Base-by-base conservation (phyloP, 2,113 vertebrate species). In the Ardeotis arabs region DNA sequence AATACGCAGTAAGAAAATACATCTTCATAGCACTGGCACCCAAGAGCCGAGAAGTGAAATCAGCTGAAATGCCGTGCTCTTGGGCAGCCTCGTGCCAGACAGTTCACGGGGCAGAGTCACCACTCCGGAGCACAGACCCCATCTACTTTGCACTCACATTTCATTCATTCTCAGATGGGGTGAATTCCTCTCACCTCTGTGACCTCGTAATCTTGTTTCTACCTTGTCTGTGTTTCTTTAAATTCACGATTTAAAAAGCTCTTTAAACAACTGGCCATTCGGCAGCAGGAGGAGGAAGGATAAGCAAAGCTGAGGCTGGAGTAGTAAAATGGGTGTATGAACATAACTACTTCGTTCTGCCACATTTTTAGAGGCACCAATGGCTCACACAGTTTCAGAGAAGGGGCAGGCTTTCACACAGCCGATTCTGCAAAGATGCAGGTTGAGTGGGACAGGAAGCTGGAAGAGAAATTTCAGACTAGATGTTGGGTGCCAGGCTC, bases 141-240 rank as follows among this genome's bases (percentile, higher is more conserved):
- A 37, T 56, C 74, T 44, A 23, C 17, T 75, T 69, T 52, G 21
- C 1, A 0, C 75, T 84, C 72, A 49, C 44, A 47, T 78, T 76
- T 82, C 91, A 84, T 49, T 66, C 79, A 22, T 23, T 49, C 58
- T 83, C 45, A n/a, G 39, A 29, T 56, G 12, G 45, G 55, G 53
- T 73, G 63, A 91, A 20, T 35, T 89, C 37, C 14, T 11, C 59
- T 86, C 87, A 84, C 84, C 72, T 49, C 73, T 59, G n/a, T 63
- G 58, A 91, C 90, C 78, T 60, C 1, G 0, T 79, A 73, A 76
- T 94, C 82, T 76, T 90, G 59, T 85, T 95, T 84, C 50, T 85
- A 73, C 78, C 70, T 91, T 76, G 73, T 29, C 60, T 91, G 45
- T 49, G 41, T 78, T 83, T 69, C 87, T 73, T 90, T 90, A 91